Percentiles rank a stretch among this genome's conserved stretches.
These are phyloP conservation scores for Fulica atra DNA, from an alignment of 2,113 vertebrate genomes.

Conservation along the genomic window DNA sequence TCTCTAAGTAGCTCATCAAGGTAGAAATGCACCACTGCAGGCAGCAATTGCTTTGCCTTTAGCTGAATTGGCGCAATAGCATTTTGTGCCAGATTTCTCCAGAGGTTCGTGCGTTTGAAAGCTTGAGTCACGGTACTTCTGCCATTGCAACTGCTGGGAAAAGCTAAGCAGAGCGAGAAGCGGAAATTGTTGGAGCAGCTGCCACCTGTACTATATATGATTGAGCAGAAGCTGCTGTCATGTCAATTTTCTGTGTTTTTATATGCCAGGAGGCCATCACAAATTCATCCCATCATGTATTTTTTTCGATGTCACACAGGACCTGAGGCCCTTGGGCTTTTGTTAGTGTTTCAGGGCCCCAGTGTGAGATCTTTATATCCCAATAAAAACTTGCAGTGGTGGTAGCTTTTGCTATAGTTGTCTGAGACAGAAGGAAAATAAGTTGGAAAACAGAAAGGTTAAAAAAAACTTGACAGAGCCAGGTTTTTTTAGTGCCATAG, in stretches of 20 bases:
- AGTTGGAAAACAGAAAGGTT: neutral
- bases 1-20: slow-evolving; percentile 14
- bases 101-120: slow-evolving; percentile 31
- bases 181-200: slow-evolving; percentile 29
- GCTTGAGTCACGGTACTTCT: neutral
- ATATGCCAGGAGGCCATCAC: neutral
- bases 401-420: neutral
- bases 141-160: neutral
- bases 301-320: neutral
- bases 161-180: neutral
- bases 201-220: neutral
- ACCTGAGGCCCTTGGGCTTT: too few relatives aligned
- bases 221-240: neutral
- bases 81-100: slow-evolving; percentile 46
- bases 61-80: neutral
- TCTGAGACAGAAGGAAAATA: neutral
- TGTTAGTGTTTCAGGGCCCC: neutral
- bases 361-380: neutral
- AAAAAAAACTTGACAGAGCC: neutral
- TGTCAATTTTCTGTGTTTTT: neutral
- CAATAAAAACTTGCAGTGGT: neutral
- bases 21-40: neutral
- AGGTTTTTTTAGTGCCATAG: neutral
- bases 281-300: neutral
- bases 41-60: neutral